Evolutionary conservation across 2,113 vertebrate species (phyloP).

Genomic region (Danionella cerebrum): DNA sequence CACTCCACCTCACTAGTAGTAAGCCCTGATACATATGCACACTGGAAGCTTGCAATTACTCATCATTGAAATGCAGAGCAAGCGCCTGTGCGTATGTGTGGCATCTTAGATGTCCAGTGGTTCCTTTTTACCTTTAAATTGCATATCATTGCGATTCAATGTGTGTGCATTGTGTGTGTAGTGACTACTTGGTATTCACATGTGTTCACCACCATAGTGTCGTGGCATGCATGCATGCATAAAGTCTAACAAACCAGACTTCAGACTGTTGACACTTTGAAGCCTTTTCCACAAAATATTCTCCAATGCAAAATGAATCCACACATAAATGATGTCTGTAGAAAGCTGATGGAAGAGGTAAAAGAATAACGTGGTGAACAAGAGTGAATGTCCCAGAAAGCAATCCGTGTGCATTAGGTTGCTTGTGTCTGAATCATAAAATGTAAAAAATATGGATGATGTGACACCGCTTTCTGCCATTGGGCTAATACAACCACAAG

Average conservation of each 20-base stretch:
- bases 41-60: background rate
- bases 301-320: background rate
- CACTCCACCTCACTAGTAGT: background rate
- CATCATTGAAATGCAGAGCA: background rate
- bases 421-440: no score
- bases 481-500: no score
- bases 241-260: background rate
- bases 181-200: background rate
- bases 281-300: background rate
- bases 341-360: no score
- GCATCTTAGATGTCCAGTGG: no score
- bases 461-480: no score
- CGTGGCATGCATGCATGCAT: background rate
- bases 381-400: no score
- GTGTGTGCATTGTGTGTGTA: background rate
- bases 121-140: no score
- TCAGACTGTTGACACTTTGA: background rate
- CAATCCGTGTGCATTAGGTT: no score
- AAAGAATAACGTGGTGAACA: no score
- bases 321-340: no score
- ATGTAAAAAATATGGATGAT: no score
- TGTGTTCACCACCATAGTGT: background rate
- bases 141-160: no score
- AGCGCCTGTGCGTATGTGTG: background rate
- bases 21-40: background rate